Conservation (phyloP, 2,888 invertebrate genomes). For the Lampropteryx suffumata region DNA sequence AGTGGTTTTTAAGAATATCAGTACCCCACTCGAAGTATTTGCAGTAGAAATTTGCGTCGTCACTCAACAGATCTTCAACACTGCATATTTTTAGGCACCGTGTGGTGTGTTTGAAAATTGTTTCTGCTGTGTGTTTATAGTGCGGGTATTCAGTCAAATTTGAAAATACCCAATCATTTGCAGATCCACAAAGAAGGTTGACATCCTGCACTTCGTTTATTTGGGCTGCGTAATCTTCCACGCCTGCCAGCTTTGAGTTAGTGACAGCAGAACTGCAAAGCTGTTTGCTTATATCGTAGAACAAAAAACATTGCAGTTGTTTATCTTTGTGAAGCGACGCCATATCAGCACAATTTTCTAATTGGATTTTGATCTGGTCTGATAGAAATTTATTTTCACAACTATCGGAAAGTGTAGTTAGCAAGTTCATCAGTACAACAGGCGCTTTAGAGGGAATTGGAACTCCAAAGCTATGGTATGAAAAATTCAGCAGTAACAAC, state of each 20-base stretch:
- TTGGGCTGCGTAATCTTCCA: conserved; percentile 43
- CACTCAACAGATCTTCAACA: conserved; percentile 44
- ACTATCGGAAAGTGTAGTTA: conserved; percentile 44
- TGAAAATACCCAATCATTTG: conserved; percentile 56
- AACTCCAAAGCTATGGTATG: conserved; percentile 55
- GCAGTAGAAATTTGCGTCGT: conserved; percentile 61
- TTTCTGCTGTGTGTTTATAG: conserved; percentile 46
- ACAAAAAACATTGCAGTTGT: conserved; percentile 63
- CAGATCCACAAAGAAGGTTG: conserved; percentile 47
- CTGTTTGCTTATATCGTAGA: conserved; percentile 67
- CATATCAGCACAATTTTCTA: conserved; percentile 49
- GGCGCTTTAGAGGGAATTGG: conserved; percentile 42
- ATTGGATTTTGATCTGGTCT: conserved; percentile 47
- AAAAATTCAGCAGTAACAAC: conserved; percentile 56
- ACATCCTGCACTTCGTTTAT: conserved; percentile 50
- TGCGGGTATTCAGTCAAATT: conserved; percentile 41
- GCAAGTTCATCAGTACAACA: conserved; percentile 35
- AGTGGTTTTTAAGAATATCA: conserved; percentile 43
- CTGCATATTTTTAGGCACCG: conserved; percentile 62
- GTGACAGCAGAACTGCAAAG: conserved; percentile 54
- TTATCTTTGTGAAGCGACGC: conserved; percentile 43
- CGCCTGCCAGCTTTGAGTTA: conserved; percentile 41
- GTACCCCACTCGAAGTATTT: conserved; percentile 70
- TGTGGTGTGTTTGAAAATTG: conserved; percentile 42
- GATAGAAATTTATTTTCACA: conserved; percentile 58